A percentile compares a stretch with the other conserved stretches of the same genome.
Conservation (phyloP, 2,797 vertebrate species). For the Spizella passerina region DNA sequence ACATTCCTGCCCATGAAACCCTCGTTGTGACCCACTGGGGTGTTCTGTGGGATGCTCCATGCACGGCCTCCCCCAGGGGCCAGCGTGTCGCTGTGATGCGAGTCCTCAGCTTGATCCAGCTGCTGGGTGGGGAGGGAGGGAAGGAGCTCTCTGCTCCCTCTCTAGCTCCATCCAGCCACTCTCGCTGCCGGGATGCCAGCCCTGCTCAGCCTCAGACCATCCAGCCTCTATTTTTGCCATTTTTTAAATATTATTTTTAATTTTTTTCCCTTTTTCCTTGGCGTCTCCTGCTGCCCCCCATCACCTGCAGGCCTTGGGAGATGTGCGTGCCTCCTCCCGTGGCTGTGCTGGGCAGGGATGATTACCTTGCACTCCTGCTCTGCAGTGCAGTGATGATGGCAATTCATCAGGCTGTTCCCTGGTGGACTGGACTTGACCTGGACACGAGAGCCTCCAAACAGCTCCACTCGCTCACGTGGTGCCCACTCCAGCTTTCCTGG, state of each 20-base stretch:
- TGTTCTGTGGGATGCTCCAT: neutral
- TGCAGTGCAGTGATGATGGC: neutral
- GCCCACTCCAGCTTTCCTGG: constrained; percentile 12
- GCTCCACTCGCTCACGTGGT: constrained; percentile 38
- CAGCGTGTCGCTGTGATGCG: neutral
- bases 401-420: constrained; percentile 44
- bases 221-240: neutral
- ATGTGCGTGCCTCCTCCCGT: fast-evolving
- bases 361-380: constrained; percentile 21
- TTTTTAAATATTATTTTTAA: neutral
- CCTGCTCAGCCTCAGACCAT: neutral
- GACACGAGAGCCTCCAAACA: neutral
- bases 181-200: neutral
- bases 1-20: neutral
- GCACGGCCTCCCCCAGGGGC: neutral
- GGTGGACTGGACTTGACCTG: constrained; percentile 42
- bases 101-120: neutral
- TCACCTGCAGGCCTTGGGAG: neutral
- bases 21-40: neutral
- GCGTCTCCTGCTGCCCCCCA: neutral
- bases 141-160: neutral
- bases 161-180: neutral
- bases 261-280: fast-evolving
- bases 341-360: neutral
- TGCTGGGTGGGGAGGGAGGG: neutral